phyloP scores from a whole-genome alignment of 2,797 vertebrate genomes.

The Rhinatrema bivittatum region DNA sequence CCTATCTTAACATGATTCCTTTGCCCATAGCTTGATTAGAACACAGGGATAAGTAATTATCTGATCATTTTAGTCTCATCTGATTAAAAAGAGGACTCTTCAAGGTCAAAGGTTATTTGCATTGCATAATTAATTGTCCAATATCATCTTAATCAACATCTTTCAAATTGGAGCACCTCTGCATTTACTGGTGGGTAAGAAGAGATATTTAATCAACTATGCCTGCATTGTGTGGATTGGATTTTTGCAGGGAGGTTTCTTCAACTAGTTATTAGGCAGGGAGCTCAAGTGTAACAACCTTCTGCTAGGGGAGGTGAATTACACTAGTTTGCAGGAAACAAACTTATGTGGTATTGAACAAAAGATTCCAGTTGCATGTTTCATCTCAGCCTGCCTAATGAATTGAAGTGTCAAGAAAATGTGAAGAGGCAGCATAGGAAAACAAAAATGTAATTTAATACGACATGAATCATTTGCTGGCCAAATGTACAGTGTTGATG shows the following conservation, averaged over 20 bases:
- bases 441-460: slow-evolving; percentile 32
- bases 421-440: slow-evolving; percentile 26
- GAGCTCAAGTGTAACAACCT: slow-evolving; percentile 67
- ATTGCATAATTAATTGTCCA: slow-evolving; percentile 55
- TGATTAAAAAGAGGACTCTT: slow-evolving; percentile 39
- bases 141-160: slow-evolving; percentile 55
- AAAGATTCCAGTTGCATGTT: slow-evolving; percentile 44
- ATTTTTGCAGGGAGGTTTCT: slow-evolving; percentile 61
- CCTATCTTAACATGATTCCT: slow-evolving; percentile 16
- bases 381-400: slow-evolving; percentile 35
- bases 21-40: slow-evolving; percentile 41
- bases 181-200: slow-evolving; percentile 50
- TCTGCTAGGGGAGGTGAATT: slow-evolving; percentile 49
- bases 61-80: slow-evolving; percentile 35
- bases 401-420: slow-evolving; percentile 38
- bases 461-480: slow-evolving; percentile 27
- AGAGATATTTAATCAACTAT: slow-evolving; percentile 68
- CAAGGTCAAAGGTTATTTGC: slow-evolving; percentile 42
- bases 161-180: slow-evolving; percentile 30
- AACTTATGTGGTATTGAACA: slow-evolving; percentile 47
- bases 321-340: slow-evolving; percentile 52
- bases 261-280: slow-evolving; percentile 61
- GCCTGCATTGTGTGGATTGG: slow-evolving; percentile 71
- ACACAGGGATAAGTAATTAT: slow-evolving; percentile 51
- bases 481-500: slow-evolving; percentile 22